Evolutionary conservation across 1,140 invertebrate genomes (phyloP).

Genomic region (Drosophila sulfurigaster): DNA sequence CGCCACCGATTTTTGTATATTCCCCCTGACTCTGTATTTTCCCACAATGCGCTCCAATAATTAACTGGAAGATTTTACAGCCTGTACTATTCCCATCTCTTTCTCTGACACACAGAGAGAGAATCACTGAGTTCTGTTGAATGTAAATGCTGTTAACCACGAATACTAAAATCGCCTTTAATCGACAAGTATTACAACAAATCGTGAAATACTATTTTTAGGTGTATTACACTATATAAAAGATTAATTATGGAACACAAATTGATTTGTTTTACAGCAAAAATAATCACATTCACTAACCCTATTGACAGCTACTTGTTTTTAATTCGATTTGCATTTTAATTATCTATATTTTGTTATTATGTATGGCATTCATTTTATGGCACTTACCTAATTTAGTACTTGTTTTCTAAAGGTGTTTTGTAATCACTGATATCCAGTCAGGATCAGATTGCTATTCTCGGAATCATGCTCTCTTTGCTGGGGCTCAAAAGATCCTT

Average conservation of each 20-base stretch:
- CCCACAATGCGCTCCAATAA: constrained; percentile 58
- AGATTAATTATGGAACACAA: background rate
- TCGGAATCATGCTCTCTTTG: constrained; percentile 61
- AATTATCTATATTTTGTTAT: background rate
- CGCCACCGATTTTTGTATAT: constrained; percentile 46
- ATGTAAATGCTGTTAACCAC: constrained; percentile 30
- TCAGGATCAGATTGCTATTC: constrained; percentile 59
- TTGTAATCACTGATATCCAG: constrained; percentile 46
- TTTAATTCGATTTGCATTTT: background rate
- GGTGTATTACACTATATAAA: background rate
- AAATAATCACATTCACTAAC: background rate
- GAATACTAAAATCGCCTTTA: constrained; percentile 19
- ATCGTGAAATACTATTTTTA: constrained; percentile 33
- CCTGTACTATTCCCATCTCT: background rate
- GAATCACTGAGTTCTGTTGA: constrained; percentile 21
- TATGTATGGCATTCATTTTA: background rate
- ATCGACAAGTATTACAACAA: constrained; percentile 17
- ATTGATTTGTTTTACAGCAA: background rate
- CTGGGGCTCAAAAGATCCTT: background rate
- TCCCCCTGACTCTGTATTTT: constrained; percentile 50
- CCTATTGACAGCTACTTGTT: background rate
- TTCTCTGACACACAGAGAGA: background rate
- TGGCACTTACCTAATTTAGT: background rate
- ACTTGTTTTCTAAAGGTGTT: background rate
- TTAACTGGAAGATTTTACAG: constrained; percentile 29